These are phyloP conservation scores for Geotrupes spiniger DNA, from an alignment of 2,888 invertebrate genomes.

Conservation along the genomic window DNA sequence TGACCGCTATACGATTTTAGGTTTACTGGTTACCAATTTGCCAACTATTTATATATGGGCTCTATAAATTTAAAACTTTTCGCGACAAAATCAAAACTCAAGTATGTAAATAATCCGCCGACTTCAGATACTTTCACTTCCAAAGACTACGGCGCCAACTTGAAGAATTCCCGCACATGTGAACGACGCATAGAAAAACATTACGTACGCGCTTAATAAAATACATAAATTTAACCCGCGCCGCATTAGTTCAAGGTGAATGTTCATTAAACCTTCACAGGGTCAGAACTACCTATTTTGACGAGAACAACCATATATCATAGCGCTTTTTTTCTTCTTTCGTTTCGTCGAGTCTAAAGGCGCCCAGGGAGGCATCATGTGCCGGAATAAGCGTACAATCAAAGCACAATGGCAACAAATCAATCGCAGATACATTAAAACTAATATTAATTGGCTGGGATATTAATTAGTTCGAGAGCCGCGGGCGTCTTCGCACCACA, in stretches of 20 bases:
- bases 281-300: conserved; percentile 1
- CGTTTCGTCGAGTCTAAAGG: neutral
- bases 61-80: too few species aligned
- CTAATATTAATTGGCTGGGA: conserved; percentile 35
- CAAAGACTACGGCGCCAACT: too few species aligned
- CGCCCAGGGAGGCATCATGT: conserved; percentile 5
- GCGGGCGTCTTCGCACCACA: conserved; percentile 28
- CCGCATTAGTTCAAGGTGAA: conserved; percentile 4
- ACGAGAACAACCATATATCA: conserved; percentile 1
- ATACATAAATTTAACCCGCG: conserved; percentile 1
- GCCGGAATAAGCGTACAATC: neutral
- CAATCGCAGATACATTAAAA: conserved; percentile 32
- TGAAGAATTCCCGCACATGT: too few species aligned
- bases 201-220: too few species aligned
- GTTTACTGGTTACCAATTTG: too few species aligned
- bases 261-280: neutral
- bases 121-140: too few species aligned
- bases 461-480: conserved; percentile 34
- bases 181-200: too few species aligned
- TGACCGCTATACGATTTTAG: too few species aligned
- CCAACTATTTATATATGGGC: too few species aligned
- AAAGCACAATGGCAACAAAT: conserved; percentile 32
- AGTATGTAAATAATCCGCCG: too few species aligned
- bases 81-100: too few species aligned
- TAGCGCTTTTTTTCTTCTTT: neutral